phyloP scores from a whole-genome alignment of 2,113 vertebrate species.

The Leptodactylus fuscus region DNA sequence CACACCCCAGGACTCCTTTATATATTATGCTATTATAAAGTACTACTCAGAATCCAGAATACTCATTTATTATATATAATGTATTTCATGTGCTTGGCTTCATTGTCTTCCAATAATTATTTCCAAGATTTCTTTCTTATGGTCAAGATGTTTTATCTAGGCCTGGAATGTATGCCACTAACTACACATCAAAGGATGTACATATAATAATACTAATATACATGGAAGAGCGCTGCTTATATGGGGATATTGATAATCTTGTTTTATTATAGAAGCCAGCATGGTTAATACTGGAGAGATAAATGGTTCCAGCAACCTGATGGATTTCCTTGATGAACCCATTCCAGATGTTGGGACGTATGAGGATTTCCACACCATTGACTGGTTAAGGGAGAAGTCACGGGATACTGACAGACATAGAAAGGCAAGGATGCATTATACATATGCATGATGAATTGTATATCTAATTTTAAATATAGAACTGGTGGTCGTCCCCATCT shows the following conservation, averaged over 20 bases:
- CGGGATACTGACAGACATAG: slow-evolving; percentile 94
- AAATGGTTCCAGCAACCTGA: slow-evolving; percentile 90
- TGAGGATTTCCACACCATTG: slow-evolving; percentile 97
- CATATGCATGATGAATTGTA: not conserved
- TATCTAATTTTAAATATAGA: not conserved
- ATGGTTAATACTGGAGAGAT: slow-evolving; percentile 87
- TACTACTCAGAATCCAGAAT: not conserved
- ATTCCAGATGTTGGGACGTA: slow-evolving; percentile 95
- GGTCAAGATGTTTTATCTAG: not conserved
- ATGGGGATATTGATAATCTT: not conserved
- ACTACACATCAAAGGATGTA: slow-evolving; percentile 13
- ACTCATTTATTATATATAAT: too few species aligned
- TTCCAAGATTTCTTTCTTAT: not conserved
- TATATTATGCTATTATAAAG: not conserved
- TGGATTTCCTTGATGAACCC: slow-evolving; percentile 97
- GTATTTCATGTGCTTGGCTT: not conserved
- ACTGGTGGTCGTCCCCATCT: not conserved
- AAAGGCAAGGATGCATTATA: slow-evolving; percentile 78
- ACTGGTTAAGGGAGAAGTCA: slow-evolving; percentile 97
- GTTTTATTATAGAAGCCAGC: slow-evolving; percentile 72
- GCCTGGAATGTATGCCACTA: not conserved
- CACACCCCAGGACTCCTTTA: not conserved
- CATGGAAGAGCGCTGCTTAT: not conserved
- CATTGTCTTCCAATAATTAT: not conserved
- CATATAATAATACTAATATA: not conserved